A percentile compares a stretch with the other conserved stretches of the same genome.
These are phyloP conservation scores for Cryptomyrus ogoouensis DNA, from an alignment of 2,113 vertebrate genomes.

Conservation along the genomic window DNA sequence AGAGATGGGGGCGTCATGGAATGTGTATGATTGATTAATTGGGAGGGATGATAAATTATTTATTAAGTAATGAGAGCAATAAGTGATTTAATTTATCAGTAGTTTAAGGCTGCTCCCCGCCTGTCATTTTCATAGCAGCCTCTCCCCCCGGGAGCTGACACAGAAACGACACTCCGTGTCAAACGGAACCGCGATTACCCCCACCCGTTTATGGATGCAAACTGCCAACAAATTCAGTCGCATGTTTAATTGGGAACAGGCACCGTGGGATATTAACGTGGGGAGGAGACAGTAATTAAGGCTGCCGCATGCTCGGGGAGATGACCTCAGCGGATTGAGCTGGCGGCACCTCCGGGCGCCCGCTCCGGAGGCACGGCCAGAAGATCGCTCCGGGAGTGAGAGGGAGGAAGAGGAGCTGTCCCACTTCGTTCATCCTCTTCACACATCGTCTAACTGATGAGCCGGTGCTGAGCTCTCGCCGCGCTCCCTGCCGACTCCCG, in stretches of 20 bases:
- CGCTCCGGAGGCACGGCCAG: background rate
- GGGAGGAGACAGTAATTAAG: constrained; percentile 21
- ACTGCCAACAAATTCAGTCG: constrained; percentile 12
- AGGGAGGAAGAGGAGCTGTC: background rate
- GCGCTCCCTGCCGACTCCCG: background rate
- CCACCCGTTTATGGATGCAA: constrained; percentile 19
- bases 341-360: background rate
- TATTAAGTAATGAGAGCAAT: constrained; percentile 26
- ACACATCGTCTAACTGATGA: background rate
- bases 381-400: background rate
- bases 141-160: constrained; percentile 12
- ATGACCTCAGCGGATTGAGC: background rate
- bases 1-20: background rate
- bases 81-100: constrained; percentile 30
- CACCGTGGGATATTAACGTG: constrained; percentile 18
- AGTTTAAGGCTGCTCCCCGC: constrained; percentile 17
- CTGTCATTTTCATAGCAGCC: constrained; percentile 21
- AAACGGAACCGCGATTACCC: constrained; percentile 23
- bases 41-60: constrained; percentile 22
- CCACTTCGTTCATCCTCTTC: background rate
- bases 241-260: constrained; percentile 26
- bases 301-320: background rate
- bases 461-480: background rate
- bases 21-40: constrained; percentile 27
- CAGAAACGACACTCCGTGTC: constrained; percentile 20